phyloP scores from a whole-genome alignment of 2,888 invertebrate species.

The Sepioteuthis lessoniana region DNA sequence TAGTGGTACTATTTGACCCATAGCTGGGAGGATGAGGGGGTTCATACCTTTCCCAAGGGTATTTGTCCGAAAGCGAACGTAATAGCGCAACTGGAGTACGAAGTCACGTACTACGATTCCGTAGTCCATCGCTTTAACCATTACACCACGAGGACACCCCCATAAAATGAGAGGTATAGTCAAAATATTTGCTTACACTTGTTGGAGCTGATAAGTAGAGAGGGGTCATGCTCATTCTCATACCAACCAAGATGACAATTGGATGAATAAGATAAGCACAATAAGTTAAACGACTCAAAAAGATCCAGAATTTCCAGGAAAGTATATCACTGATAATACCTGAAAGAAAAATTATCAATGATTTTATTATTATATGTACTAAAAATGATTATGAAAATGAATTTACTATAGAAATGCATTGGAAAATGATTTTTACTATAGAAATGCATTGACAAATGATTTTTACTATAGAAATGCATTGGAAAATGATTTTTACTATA shows the following conservation, averaged over 20 bases:
- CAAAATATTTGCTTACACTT: conserved; percentile 50
- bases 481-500: too few species aligned
- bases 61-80: too few species aligned
- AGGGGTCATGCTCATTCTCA: conserved; percentile 47
- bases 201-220: conserved; percentile 50
- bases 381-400: neutral
- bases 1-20: too few species aligned
- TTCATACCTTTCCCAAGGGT: too few species aligned
- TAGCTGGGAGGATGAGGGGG: too few species aligned
- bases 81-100: too few species aligned
- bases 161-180: neutral
- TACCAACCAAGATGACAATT: conserved; percentile 52
- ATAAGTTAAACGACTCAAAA: conserved; percentile 54
- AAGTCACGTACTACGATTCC: too few species aligned
- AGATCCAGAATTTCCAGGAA: conserved; percentile 55
- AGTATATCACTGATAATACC: conserved; percentile 53
- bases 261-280: conserved; percentile 56
- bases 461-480: too few species aligned
- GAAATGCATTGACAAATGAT: too few species aligned
- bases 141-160: too few species aligned
- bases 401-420: neutral
- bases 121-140: too few species aligned
- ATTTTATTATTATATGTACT: neutral
- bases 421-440: too few species aligned
- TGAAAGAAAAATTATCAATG: conserved; percentile 47